These are phyloP conservation scores for Lepus townsendii DNA, from an alignment of 2,797 vertebrate species.

Conservation along the genomic window DNA sequence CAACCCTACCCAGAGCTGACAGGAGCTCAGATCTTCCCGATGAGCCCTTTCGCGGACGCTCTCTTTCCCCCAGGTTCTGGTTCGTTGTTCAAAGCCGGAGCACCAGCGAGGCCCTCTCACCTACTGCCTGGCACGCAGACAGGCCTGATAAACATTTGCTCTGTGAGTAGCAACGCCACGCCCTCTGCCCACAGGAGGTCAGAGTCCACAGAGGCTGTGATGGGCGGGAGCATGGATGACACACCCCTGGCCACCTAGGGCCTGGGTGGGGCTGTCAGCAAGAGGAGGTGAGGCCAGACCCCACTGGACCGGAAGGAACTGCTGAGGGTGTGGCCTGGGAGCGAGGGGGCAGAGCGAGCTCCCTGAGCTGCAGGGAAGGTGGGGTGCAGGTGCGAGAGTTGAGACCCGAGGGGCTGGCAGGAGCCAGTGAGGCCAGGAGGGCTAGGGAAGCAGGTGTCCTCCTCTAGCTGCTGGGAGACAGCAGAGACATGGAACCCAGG, in stretches of 20 bases:
- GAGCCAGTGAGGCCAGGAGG: not conserved
- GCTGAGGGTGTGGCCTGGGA: not conserved
- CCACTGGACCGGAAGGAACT: not conserved
- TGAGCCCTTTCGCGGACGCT: not conserved
- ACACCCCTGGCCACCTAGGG: not conserved
- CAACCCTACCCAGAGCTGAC: not conserved
- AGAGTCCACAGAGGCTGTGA: not conserved
- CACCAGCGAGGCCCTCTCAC: not conserved
- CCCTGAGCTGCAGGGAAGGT: too few species aligned
- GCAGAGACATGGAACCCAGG: not conserved
- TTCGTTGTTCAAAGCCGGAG: not conserved
- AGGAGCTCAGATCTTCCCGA: not conserved
- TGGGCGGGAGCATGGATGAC: not conserved
- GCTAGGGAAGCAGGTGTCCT: not conserved
- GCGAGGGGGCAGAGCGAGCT: not conserved
- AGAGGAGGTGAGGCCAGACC: not conserved
- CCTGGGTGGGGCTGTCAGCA: not conserved
- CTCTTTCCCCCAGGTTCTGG: not conserved
- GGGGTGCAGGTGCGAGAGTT: not conserved
- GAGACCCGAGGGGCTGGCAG: not conserved
- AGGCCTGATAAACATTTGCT: not conserved
- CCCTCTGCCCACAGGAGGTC: not conserved
- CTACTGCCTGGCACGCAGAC: not conserved
- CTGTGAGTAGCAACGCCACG: not conserved
- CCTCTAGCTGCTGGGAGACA: not conserved